phyloP scores from a whole-genome alignment of 2,797 vertebrate species.

The Parambassis ranga region DNA sequence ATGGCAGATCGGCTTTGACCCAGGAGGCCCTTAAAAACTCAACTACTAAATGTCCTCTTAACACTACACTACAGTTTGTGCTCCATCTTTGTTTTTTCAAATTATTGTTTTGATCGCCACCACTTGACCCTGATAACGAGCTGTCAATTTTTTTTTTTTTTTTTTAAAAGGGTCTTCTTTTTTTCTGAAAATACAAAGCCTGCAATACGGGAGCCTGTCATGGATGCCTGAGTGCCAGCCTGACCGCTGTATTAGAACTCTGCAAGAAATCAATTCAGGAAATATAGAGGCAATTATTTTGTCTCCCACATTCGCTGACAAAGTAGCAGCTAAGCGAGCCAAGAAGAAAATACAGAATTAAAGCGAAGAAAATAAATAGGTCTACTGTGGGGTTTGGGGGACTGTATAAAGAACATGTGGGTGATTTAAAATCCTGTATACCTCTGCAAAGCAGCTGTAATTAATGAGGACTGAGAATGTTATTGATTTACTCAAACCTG shows the following conservation, averaged over 20 bases:
- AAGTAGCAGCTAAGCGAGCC: constrained; percentile 73
- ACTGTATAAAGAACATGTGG: constrained; percentile 44
- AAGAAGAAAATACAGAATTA: constrained; percentile 71
- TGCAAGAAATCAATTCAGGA: constrained; percentile 81
- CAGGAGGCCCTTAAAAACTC: no score
- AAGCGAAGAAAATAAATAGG: constrained; percentile 63
- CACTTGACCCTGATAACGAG: constrained; percentile 46
- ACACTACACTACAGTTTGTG: background rate
- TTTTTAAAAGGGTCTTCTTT: constrained; percentile 31
- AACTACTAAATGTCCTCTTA: background rate
- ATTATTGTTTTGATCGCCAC: constrained; percentile 36
- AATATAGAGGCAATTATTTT: constrained; percentile 86
- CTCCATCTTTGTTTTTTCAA: background rate
- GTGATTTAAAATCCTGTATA: constrained; percentile 50
- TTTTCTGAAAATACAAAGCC: constrained; percentile 53
- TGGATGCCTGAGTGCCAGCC: constrained; percentile 60
- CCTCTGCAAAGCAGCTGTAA: constrained; percentile 50
- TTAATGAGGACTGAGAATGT: constrained; percentile 57
- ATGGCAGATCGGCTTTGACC: no score
- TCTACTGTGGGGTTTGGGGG: constrained; percentile 35
- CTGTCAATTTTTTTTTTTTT: no score
- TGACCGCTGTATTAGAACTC: constrained; percentile 78
- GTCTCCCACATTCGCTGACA: constrained; percentile 79
- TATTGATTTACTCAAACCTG: constrained; percentile 54
- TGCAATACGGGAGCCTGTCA: constrained; percentile 55